Evolutionary conservation across 2,113 vertebrate species (phyloP).

Genomic region (Butorides virescens): DNA sequence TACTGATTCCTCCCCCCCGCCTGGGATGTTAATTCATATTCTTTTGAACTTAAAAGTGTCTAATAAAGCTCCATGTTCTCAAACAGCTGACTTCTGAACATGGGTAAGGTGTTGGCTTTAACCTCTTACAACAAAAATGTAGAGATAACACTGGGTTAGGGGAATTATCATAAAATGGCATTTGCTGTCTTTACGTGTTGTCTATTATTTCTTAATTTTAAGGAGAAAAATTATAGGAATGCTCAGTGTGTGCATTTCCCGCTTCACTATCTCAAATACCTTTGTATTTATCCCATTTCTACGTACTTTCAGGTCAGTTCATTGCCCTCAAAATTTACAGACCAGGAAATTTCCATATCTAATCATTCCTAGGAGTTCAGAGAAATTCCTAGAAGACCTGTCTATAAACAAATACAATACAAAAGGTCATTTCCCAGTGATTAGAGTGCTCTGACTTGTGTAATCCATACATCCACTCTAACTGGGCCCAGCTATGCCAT

Average conservation of each 20-base stretch:
- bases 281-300: neutral
- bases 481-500: neutral
- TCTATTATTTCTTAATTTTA: neutral
- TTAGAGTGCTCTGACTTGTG: neutral
- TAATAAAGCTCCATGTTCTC: neutral
- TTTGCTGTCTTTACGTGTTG: neutral
- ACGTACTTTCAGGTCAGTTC: neutral
- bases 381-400: neutral
- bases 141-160: neutral
- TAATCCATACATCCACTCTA: neutral
- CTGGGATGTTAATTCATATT: neutral
- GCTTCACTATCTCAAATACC: neutral
- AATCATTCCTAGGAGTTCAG: neutral
- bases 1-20: neutral
- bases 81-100: neutral
- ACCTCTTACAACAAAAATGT: neutral
- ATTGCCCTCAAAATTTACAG: neutral
- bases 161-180: neutral
- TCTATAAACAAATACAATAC: neutral
- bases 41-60: neutral
- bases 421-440: neutral
- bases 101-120: neutral
- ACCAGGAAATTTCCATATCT: neutral
- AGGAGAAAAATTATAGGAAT: neutral
- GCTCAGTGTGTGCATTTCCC: neutral